Evolutionary conservation across 2,797 vertebrate species (phyloP), one percentile per base, ranked within the genome.

Genomic region (Parauchenoglanis punctatus): DNA sequence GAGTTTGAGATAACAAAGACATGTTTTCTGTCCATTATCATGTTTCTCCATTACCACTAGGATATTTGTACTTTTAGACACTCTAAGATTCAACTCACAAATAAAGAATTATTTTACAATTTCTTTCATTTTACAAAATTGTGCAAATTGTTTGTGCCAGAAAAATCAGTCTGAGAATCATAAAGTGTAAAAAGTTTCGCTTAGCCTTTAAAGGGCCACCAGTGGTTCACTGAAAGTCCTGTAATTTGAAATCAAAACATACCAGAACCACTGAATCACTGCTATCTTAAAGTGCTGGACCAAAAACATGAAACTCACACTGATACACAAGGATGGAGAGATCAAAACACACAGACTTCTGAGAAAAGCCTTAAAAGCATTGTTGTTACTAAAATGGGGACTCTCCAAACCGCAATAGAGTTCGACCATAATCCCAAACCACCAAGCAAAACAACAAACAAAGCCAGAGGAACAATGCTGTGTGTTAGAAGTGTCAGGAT

Each of bases 351-450:
- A 4, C 7, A 20, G n/a, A 78, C 28, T 20, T 56, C 54, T 12
- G 54, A 78, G 76, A 58, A 58, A 56, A 78, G 76, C 76, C 54
- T 58, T 58, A 35, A 78, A 78, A 35, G 17, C 52, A 40, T 12
- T 35, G 28, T 78, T 31, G n/a, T 20, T 56, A 52, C 25, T 31
- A 77, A 54, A 77, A 77, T 54, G 12, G n/a, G 4, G 13, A 12
- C n/a, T 54, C n/a, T 54, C 49, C 4, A 58, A 78, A 10, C 28
- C 23, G 17, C 12, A 35, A 11, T 54, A 28, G 76, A 35, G 54
- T 35, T 78, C 4, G 4, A 20, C 76, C 35, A 28, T 58, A 58
- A 78, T 78, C 52, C 54, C 52, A 23, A 31, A 56, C 17, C 52
- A 35, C 10, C 15, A 4, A 11, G 52, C 8, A 35, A 78, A 58